These are phyloP conservation scores for Branchinecta sandiegonensis DNA, from an alignment of 2,888 invertebrate genomes.

Conservation along the genomic window DNA sequence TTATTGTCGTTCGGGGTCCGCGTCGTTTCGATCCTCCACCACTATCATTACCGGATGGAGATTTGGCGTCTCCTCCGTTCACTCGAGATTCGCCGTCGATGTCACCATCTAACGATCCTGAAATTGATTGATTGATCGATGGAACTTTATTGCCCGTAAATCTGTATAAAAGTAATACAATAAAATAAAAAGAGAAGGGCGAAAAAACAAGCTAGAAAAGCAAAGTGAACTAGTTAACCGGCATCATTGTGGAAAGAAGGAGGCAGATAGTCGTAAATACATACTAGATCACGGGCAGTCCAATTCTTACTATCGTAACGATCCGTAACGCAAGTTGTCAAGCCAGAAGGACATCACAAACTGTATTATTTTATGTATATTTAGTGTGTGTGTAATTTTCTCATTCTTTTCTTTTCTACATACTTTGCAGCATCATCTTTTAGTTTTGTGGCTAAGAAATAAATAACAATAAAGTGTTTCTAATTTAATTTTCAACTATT, in stretches of 20 bases:
- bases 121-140: constrained; percentile 20
- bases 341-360: too few relatives aligned
- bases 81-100: constrained; percentile 79
- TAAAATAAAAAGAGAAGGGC: not conserved
- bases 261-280: too few relatives aligned
- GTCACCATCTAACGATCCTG: constrained; percentile 62
- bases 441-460: too few relatives aligned
- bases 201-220: constrained; percentile 13
- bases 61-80: constrained; percentile 79
- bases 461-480: too few relatives aligned
- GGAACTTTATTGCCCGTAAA: constrained; percentile 24
- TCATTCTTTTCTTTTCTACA: too few relatives aligned
- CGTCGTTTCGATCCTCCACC: constrained; percentile 76
- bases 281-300: too few relatives aligned
- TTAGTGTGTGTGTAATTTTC: too few relatives aligned
- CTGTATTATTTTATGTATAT: too few relatives aligned
- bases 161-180: not conserved
- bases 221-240: constrained; percentile 17
- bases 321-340: too few relatives aligned
- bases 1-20: constrained; percentile 96
- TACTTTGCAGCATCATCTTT: too few relatives aligned
- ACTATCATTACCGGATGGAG: constrained; percentile 65
- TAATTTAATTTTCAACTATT: too few relatives aligned
- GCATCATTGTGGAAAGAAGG: not conserved
- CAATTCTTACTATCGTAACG: too few relatives aligned